Percentiles rank a stretch among this genome's conserved stretches.
Conservation (phyloP, 2,113 vertebrate species). For the Neolamprologus ventralis region DNA sequence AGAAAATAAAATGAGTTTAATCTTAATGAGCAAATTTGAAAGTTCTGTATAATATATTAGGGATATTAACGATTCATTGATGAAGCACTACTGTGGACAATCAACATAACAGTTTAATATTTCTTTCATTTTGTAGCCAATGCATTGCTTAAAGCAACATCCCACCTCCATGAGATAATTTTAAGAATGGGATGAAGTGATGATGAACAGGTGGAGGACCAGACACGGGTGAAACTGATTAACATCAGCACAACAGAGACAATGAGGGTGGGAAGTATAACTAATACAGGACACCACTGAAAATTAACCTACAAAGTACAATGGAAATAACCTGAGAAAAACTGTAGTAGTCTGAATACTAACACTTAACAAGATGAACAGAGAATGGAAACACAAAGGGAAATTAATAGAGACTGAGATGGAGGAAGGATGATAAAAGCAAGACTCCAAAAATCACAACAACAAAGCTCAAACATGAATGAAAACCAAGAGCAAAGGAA, state of each 20-base stretch:
- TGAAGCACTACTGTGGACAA: background rate
- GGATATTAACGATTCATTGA: background rate
- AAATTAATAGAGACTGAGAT: background rate
- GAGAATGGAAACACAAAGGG: background rate
- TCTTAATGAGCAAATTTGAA: background rate
- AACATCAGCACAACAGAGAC: background rate
- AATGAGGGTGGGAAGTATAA: background rate
- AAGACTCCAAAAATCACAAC: background rate
- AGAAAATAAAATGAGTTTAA: background rate
- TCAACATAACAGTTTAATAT: background rate
- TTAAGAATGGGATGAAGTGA: background rate
- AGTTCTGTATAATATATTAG: background rate
- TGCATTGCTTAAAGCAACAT: background rate
- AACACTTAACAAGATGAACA: background rate
- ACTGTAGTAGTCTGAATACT: background rate
- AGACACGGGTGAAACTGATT: rapidly evolving
- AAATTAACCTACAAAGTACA: background rate
- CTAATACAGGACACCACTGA: background rate
- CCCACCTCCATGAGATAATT: background rate
- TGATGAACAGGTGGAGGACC: background rate
- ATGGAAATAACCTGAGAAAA: background rate
- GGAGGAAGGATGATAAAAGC: background rate
- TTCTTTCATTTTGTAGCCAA: background rate
- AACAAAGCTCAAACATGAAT: background rate
- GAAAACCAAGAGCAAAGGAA: background rate